Conservation (phyloP, 2,888 invertebrate genomes). For the Antheraea assamensis region DNA sequence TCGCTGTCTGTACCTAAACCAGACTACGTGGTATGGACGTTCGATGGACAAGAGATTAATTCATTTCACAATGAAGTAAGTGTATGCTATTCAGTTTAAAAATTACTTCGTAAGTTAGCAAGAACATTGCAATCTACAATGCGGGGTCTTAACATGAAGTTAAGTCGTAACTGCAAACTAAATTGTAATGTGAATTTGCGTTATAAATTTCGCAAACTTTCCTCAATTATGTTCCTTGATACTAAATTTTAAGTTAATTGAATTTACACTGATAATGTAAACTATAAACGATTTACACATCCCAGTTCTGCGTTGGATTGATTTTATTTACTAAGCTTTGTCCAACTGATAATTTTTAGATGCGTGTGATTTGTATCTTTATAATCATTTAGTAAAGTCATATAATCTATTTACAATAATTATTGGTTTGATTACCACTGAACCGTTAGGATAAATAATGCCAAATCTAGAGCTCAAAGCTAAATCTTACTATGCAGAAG, state of each 20-base stretch:
- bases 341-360: background rate
- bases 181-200: background rate
- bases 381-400: background rate
- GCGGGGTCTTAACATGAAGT: background rate
- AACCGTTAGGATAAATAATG: background rate
- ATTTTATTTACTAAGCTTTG: background rate
- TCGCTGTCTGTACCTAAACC: slow-evolving; percentile 96
- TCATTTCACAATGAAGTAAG: slow-evolving; percentile 82
- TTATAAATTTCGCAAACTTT: background rate
- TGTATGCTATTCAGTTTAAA: background rate
- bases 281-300: background rate
- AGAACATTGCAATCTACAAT: background rate
- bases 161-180: background rate
- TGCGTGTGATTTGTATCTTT: background rate
- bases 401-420: too few relatives aligned
- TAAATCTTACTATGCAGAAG: too few relatives aligned
- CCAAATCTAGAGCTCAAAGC: too few relatives aligned
- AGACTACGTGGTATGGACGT: slow-evolving; percentile 92
- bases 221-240: background rate
- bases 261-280: background rate
- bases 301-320: background rate
- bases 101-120: background rate
- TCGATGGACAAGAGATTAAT: slow-evolving; percentile 91
- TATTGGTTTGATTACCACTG: too few relatives aligned
- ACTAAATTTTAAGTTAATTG: background rate